Percentiles rank a stretch among this genome's conserved stretches.
Conservation (phyloP, 53 echinoderm and acorn worm genomes). For the Astropecten irregularis region DNA sequence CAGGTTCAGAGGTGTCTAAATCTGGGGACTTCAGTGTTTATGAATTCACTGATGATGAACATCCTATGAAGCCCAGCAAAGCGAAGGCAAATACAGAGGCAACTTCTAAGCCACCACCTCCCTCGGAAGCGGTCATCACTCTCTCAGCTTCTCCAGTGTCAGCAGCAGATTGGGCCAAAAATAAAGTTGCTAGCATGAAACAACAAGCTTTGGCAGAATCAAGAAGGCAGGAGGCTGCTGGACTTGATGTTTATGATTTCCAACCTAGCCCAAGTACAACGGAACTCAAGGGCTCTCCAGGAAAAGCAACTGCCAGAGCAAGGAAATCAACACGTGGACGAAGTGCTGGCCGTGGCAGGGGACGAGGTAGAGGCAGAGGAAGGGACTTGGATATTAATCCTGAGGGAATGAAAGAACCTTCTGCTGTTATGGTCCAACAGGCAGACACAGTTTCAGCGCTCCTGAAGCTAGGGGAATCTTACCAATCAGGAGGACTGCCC, state of each 20-base stretch:
- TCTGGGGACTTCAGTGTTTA: slow-evolving; percentile 76
- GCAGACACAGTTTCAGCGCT: slow-evolving; percentile 70
- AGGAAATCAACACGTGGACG: slow-evolving; percentile 54
- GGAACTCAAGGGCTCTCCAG: slow-evolving; percentile 68
- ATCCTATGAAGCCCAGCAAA: slow-evolving; percentile 48
- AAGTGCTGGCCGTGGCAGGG: slow-evolving; percentile 61
- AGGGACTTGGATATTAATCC: slow-evolving; percentile 53
- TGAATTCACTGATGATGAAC: slow-evolving; percentile 86
- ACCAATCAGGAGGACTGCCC: slow-evolving; percentile 25
- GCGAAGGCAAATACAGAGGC: slow-evolving; percentile 49
- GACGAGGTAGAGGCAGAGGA: slow-evolving; percentile 56
- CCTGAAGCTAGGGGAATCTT: slow-evolving; percentile 61
- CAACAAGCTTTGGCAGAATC: slow-evolving; percentile 31
- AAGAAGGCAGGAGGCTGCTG: slow-evolving; percentile 24
- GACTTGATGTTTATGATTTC: slow-evolving; percentile 81
- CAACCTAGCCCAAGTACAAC: slow-evolving; percentile 71
- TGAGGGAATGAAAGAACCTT: slow-evolving; percentile 39
- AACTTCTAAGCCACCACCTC: slow-evolving; percentile 31
- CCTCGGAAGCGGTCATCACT: slow-evolving; percentile 35
- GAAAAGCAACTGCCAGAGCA: slow-evolving; percentile 56
- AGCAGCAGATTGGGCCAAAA: slow-evolving; percentile 46
- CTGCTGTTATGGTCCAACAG: slow-evolving; percentile 56
- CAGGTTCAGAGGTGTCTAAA: slow-evolving; percentile 51
- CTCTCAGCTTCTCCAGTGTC: slow-evolving; percentile 31
- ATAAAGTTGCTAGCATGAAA: slow-evolving; percentile 43